Evolutionary conservation across 2,113 vertebrate species (phyloP).

Genomic region (Collichthys lucidus): DNA sequence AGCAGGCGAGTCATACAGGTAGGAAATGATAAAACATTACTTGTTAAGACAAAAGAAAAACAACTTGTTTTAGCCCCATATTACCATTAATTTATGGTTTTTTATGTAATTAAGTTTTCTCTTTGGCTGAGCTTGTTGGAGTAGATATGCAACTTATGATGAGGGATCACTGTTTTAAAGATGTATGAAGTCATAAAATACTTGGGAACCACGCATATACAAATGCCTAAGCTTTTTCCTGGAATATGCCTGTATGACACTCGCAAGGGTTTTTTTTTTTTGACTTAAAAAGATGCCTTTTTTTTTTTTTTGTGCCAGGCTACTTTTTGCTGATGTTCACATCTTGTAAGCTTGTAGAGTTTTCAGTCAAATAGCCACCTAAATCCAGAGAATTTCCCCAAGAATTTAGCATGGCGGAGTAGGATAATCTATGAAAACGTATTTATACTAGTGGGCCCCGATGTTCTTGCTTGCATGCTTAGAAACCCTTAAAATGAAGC

Average conservation of each 20-base stretch:
- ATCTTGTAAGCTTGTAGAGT: background rate
- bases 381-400: background rate
- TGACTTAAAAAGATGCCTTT: background rate
- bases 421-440: background rate
- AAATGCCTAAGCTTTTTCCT: background rate
- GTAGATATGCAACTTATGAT: background rate
- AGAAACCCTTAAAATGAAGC: background rate
- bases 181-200: background rate
- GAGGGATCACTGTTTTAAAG: background rate
- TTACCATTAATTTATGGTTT: background rate
- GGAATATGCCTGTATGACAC: background rate
- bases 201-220: no score
- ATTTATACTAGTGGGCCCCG: background rate
- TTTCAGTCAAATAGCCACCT: background rate
- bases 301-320: background rate
- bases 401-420: background rate
- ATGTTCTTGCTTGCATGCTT: background rate
- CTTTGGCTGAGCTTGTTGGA: background rate
- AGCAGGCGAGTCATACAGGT: constrained; percentile 97
- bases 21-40: constrained; percentile 22
- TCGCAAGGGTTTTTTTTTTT: background rate
- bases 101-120: background rate
- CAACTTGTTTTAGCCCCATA: background rate
- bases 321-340: background rate
- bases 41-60: background rate